Conservation (phyloP, 2,888 invertebrate genomes). For the Eristalis tenax region DNA sequence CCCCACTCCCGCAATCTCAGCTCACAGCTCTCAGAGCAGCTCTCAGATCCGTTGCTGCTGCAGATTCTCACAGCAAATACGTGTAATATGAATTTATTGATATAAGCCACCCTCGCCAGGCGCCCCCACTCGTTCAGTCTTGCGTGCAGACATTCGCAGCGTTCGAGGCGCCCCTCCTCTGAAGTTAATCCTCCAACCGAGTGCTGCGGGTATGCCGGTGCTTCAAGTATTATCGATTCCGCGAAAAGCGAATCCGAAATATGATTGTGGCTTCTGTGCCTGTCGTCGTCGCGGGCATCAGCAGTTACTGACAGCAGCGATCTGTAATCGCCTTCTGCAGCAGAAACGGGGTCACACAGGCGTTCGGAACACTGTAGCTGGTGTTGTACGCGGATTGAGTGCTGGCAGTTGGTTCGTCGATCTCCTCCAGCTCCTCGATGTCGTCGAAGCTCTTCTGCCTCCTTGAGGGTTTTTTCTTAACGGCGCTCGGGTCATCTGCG, state of each 20-base stretch:
- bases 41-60: constrained; percentile 16
- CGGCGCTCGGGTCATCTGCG: constrained; percentile 18
- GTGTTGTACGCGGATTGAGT: constrained; percentile 52
- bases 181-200: not conserved
- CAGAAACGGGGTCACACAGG: constrained; percentile 43
- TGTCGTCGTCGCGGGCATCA: not conserved
- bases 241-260: constrained; percentile 28
- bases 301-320: constrained; percentile 33
- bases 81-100: constrained; percentile 32
- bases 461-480: constrained; percentile 44
- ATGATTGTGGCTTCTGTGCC: constrained; percentile 9
- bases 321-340: constrained; percentile 31
- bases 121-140: constrained; percentile 47
- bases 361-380: constrained; percentile 20
- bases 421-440: constrained; percentile 63
- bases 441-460: constrained; percentile 61
- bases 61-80: constrained; percentile 25
- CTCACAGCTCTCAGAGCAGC: not conserved
- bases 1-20: constrained; percentile 16
- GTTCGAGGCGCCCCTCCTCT: constrained; percentile 22
- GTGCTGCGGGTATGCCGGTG: not conserved
- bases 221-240: constrained; percentile 24
- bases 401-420: constrained; percentile 45
- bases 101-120: constrained; percentile 11
- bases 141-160: constrained; percentile 39